Evolutionary conservation across 2,888 invertebrate species (phyloP), one percentile per base, ranked within the genome.

Genomic region (Eucriotettix oculatus): DNA sequence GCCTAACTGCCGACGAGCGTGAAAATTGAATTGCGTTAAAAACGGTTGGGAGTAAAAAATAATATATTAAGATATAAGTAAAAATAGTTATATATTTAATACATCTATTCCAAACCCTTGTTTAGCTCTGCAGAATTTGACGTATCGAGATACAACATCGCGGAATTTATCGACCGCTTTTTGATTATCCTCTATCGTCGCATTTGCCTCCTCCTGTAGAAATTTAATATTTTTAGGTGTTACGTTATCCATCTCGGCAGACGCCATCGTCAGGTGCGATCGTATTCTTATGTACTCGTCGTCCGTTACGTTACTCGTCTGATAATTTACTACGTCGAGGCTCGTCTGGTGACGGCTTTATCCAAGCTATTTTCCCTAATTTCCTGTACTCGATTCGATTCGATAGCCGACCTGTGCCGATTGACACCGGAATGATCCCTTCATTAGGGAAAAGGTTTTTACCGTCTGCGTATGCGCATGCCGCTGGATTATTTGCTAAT

Each of bases 401-500:
- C 17, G 7, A 40, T 57, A 10, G 7, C 44, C 44, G 44, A 9
- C 57, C 57, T 44, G 57, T 57, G 44, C 57, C 57, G 7, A 57
- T 57, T 14, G 57, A 57, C 44, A 57, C 2, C 29, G 44, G 57
- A 10, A 42, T 10, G 5, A 57, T 57, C 42, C 9, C 44, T 44
- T 57, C 57, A 48, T 57, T 57, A 10, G 57, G 57, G 44, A 57
- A 57, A 10, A 57, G 11, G 9, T 17, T 57, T 17, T 48, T 57
- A 57, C 57, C 16, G 11, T 44, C 44, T 42, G 57, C 57, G 44
- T 57, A 57, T 42, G 44, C 48, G 12, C 57, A 57, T 10, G 57
- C 44, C 16, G 57, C 57, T 10, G 57, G 57, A 57, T 57, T 57
- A 57, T 57, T 57, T 9, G 57, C 17, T 44, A 57, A 48, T 57